These are phyloP conservation scores for Limenitis arthemis DNA, from an alignment of 2,888 invertebrate species.

Conservation along the genomic window DNA sequence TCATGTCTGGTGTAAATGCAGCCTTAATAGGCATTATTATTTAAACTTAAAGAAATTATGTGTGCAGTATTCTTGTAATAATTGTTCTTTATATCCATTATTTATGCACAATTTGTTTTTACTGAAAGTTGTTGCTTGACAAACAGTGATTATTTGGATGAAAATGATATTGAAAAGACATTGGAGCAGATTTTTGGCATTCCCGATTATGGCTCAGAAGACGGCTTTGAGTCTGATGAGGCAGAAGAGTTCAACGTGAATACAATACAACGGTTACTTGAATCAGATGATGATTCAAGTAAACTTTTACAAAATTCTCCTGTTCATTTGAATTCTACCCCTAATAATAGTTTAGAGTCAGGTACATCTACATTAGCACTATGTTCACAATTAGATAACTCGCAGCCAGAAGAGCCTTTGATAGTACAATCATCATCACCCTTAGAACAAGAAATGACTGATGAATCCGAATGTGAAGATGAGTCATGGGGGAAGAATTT, in stretches of 20 bases:
- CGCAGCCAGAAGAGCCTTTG: slow-evolving; percentile 20
- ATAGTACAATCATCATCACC: slow-evolving; percentile 19
- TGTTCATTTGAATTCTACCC: slow-evolving; percentile 16
- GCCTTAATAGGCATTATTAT: too few relatives aligned
- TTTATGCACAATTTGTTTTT: too few relatives aligned
- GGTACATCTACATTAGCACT: slow-evolving; percentile 21
- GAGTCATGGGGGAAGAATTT: slow-evolving; percentile 24
- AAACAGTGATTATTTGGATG: background rate
- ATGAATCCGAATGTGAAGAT: slow-evolving; percentile 25
- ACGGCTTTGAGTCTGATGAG: slow-evolving; percentile 24
- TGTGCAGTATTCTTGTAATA: too few relatives aligned
- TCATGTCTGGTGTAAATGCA: too few relatives aligned
- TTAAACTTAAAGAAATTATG: too few relatives aligned
- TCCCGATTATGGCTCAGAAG: slow-evolving; percentile 23
- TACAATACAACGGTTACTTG: slow-evolving; percentile 21
- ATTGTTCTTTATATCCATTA: too few relatives aligned
- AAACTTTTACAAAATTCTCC: slow-evolving; percentile 23
- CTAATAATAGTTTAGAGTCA: slow-evolving; percentile 17
- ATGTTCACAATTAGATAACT: slow-evolving; percentile 22
- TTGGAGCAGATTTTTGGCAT: slow-evolving; percentile 17
- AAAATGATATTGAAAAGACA: slow-evolving; percentile 17
- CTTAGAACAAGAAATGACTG: slow-evolving; percentile 20
- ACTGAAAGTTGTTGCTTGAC: too few relatives aligned
- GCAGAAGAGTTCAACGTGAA: slow-evolving; percentile 23
- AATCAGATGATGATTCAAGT: slow-evolving; percentile 20